Base-by-base conservation (phyloP, 2,888 invertebrate genomes). In the Dryomyza anilis region DNA sequence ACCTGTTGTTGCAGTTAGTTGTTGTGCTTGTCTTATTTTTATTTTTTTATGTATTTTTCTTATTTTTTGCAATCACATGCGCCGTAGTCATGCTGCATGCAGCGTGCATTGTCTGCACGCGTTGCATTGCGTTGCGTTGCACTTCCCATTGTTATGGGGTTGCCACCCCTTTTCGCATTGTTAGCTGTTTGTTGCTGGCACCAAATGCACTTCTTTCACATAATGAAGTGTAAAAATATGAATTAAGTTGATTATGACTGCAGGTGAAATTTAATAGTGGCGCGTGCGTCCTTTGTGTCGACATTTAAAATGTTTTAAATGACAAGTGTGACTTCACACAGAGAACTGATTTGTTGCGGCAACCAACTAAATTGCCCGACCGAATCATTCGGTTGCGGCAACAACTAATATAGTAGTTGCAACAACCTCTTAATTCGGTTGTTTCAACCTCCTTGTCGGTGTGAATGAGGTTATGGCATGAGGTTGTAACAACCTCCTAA, bases 151-250 rank as follows among this genome's bases (percentile, higher is more conserved):
- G 39, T 52, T 53, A 21, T 19, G 21, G 36, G 29, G 60, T 61
- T 50, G 50, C 60, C 60, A 61, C 61, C 61, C 52, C 61, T 61
- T 53, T 61, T 61, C 6, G 16, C 21, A 27, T 19, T 23, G 43
- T n/a, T n/a, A 19, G 50, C 25, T 27, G 25, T 25, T 12, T 7
- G n/a, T 50, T 14, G 50, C 12, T 33, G 23, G 14, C 30, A 45
- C n/a, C 7, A 19, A 21, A n/a, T 39, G 7, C 27, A 33, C 52
- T 52, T 2, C 29, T 29, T 52, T 52, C 19, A 33, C 55, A 25
- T 64, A 53, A 63, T 57, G 52, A 63, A 52, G 63, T 63, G 63
- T 63, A 58, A 57, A 63, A 58, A 57, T 48, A 57, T 30, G 27
- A 39, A 53, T 64, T 53, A 64, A 43, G 6, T 23, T 21, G 39